These are phyloP conservation scores for Drosophila athabasca DNA, from an alignment of 1,140 invertebrate genomes.

Conservation along the genomic window DNA sequence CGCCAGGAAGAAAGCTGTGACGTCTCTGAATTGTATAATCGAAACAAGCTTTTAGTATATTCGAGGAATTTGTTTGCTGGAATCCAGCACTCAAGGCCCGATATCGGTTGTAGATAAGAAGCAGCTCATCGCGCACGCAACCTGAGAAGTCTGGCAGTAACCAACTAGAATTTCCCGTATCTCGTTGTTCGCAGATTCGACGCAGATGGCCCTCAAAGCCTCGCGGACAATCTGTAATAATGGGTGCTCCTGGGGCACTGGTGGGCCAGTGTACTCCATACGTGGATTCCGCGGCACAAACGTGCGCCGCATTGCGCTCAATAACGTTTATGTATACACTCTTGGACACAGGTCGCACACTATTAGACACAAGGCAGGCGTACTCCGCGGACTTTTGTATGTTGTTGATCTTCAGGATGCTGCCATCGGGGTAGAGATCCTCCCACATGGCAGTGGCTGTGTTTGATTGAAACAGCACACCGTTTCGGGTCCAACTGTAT, in stretches of 20 bases:
- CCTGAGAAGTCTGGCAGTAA: conserved; percentile 89
- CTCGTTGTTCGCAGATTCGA: conserved; percentile 86
- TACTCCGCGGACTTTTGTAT: conserved; percentile 88
- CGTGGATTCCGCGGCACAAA: conserved; percentile 84
- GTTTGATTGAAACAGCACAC: conserved; percentile 88
- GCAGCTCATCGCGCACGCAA: conserved; percentile 88
- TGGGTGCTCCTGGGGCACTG: conserved; percentile 86
- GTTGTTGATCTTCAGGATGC: conserved; percentile 90
- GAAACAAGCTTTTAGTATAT: conserved; percentile 83
- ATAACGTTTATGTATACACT: conserved; percentile 87
- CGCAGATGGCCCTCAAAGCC: conserved; percentile 84
- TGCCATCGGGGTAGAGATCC: conserved; percentile 90
- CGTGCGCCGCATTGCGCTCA: conserved; percentile 85
- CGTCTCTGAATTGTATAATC: conserved; percentile 75
- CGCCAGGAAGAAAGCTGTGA: conserved; percentile 75
- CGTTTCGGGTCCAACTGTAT: conserved; percentile 92
- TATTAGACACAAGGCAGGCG: conserved; percentile 86
- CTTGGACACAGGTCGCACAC: conserved; percentile 85
- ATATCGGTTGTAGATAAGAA: conserved; percentile 87
- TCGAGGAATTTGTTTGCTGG: conserved; percentile 85
- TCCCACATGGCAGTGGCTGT: conserved; percentile 91
- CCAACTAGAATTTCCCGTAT: conserved; percentile 88
- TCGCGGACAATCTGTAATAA: conserved; percentile 86
- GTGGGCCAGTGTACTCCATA: conserved; percentile 86
- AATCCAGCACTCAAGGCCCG: conserved; percentile 87